phyloP scores from a whole-genome alignment of 1,140 invertebrate species.

The Gonioctena quinquepunctata region DNA sequence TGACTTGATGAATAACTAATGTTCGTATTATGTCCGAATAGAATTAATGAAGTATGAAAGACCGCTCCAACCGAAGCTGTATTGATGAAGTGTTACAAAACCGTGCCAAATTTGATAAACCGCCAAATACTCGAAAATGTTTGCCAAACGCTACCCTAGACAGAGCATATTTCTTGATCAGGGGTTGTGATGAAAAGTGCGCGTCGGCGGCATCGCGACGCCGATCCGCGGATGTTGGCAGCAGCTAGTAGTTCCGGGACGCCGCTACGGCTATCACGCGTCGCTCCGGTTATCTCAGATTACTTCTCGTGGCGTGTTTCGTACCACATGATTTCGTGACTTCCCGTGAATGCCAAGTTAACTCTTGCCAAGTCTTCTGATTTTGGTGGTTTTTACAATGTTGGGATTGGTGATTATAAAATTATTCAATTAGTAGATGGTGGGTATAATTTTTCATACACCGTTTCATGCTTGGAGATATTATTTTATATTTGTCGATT shows the following conservation, averaged over 20 bases:
- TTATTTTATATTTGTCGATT: no score
- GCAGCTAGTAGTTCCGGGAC: conserved; percentile 37
- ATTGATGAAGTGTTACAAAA: not conserved
- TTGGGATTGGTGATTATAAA: no score
- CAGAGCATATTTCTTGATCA: not conserved
- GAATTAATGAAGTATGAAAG: not conserved
- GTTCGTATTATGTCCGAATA: not conserved
- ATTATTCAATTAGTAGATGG: no score
- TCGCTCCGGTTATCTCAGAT: not conserved
- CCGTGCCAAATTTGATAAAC: conserved; percentile 4
- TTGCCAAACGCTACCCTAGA: conserved; percentile 1
- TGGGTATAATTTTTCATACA: no score
- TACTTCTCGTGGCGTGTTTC: not conserved
- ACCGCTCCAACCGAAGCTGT: not conserved
- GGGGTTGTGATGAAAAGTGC: conserved; percentile 2
- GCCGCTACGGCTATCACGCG: conserved; percentile 31
- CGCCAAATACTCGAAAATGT: not conserved
- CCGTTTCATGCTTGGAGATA: no score
- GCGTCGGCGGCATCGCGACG: conserved; percentile 29
- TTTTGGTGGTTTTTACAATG: no score
- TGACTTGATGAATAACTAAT: no score
- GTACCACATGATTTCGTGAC: not conserved
- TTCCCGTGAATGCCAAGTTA: not conserved
- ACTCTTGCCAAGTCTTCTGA: not conserved
- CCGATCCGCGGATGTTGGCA: conserved; percentile 15